Evolutionary conservation across 30 jellyfish, hydroid and myxozoan species (phyloP).

Genomic region (Turritopsis dohrnii): DNA sequence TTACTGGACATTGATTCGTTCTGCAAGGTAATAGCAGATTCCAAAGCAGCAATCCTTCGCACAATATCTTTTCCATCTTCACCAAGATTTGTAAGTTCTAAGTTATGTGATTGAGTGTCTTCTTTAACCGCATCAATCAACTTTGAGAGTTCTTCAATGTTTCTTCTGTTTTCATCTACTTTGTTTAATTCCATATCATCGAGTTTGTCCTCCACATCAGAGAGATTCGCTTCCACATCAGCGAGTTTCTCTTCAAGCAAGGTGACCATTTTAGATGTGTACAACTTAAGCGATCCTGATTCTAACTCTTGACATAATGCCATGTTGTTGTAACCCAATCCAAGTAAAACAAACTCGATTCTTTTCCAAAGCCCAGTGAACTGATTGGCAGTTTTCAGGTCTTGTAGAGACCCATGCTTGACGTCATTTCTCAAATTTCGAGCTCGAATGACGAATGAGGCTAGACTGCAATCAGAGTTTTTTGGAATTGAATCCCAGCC

Average conservation of each 20-base stretch:
- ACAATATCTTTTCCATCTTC: background rate
- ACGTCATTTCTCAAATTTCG: background rate
- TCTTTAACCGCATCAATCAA: background rate
- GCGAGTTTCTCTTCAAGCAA: background rate
- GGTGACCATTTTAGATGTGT: background rate
- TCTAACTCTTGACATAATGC: slow-evolving; percentile 1
- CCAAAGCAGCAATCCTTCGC: background rate
- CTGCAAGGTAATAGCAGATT: background rate
- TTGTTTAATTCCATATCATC: background rate
- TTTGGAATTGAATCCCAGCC: background rate
- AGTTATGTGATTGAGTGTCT: background rate
- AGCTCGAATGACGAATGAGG: slow-evolving; percentile 9
- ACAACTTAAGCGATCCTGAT: slow-evolving; percentile 1
- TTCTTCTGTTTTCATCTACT: background rate
- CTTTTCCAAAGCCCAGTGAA: background rate
- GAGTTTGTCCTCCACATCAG: background rate
- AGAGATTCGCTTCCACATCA: background rate
- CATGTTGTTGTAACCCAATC: background rate
- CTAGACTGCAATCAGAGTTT: slow-evolving; percentile 3
- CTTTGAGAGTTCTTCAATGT: background rate
- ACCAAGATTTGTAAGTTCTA: background rate
- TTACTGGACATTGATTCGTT: background rate
- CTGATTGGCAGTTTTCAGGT: background rate
- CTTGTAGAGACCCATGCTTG: slow-evolving; percentile 2
- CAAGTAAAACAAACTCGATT: background rate